A percentile compares a stretch with the other conserved stretches of the same genome.
Evolutionary conservation across 2,888 invertebrate genomes (phyloP).

Genomic region (Muscina levida): DNA sequence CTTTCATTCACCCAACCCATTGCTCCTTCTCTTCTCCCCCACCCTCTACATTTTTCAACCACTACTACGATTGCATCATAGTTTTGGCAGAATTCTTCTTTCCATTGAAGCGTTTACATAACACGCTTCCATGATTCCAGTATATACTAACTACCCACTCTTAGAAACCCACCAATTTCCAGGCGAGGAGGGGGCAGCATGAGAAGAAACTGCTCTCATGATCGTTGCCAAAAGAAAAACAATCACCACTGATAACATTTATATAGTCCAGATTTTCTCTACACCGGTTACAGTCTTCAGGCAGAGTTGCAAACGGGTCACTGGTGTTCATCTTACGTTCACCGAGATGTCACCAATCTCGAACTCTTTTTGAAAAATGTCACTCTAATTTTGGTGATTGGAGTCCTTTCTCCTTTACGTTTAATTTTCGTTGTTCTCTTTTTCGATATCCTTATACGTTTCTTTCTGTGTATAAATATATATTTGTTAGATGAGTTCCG

Average conservation of each 20-base stretch:
- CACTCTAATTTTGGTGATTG: slow-evolving; percentile 38
- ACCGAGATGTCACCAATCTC: slow-evolving; percentile 62
- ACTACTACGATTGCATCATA: slow-evolving; percentile 59
- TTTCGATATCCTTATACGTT: not conserved
- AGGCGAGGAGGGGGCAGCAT: no score
- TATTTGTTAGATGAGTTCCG: not conserved
- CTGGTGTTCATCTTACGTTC: slow-evolving; percentile 22
- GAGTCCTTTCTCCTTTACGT: slow-evolving; percentile 42
- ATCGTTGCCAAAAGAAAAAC: slow-evolving; percentile 55
- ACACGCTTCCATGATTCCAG: slow-evolving; percentile 37
- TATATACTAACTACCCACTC: not conserved
- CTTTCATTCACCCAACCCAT: not conserved
- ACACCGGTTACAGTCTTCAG: slow-evolving; percentile 76
- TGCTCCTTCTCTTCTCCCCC: not conserved
- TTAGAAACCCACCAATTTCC: slow-evolving; percentile 26
- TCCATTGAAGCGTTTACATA: slow-evolving; percentile 50
- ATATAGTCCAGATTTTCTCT: slow-evolving; percentile 46
- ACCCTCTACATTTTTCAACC: slow-evolving; percentile 2
- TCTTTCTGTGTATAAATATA: slow-evolving; percentile 52
- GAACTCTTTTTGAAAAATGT: slow-evolving; percentile 79
- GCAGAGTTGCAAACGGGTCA: slow-evolving; percentile 78
- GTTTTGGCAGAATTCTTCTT: slow-evolving; percentile 2
- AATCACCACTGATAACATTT: slow-evolving; percentile 48
- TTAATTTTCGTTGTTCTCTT: slow-evolving; percentile 55
- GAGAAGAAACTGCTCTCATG: not conserved